Percentiles rank a stretch among this genome's conserved stretches.
Conservation (phyloP, 2,113 vertebrate genomes). For the Tupaia chinensis region DNA sequence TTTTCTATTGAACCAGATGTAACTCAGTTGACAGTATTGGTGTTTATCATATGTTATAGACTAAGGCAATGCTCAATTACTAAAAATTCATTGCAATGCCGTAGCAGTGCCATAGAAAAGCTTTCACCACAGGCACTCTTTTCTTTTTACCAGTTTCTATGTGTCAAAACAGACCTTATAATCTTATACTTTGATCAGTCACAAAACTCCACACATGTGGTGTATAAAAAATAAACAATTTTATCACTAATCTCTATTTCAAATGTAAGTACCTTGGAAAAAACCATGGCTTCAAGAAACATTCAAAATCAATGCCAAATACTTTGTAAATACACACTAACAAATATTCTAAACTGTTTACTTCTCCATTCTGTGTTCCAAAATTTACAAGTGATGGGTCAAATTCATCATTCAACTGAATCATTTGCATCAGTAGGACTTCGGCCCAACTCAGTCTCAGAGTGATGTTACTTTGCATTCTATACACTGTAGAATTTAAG, state of each 20-base stretch:
- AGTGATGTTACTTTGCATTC: background rate
- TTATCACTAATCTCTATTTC: background rate
- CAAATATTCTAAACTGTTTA: background rate
- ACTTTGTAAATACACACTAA: background rate
- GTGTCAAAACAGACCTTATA: background rate
- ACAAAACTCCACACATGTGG: background rate
- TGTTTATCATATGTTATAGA: background rate
- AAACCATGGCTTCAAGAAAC: background rate
- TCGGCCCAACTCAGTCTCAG: background rate
- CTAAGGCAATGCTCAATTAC: background rate
- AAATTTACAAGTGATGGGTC: background rate
- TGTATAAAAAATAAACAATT: background rate
- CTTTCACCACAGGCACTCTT: background rate
- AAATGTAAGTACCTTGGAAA: background rate
- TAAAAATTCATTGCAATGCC: background rate
- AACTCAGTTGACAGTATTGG: background rate
- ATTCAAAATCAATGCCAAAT: background rate
- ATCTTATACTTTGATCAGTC: background rate
- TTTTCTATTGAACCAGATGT: background rate
- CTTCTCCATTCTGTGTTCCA: background rate
- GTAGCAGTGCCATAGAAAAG: background rate
- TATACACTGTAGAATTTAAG: background rate
- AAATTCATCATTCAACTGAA: conserved; percentile 12
- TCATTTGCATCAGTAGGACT: background rate
- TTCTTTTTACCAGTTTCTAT: background rate